Base-by-base conservation (phyloP, 2,888 invertebrate species). In the Oligia strigilis region DNA sequence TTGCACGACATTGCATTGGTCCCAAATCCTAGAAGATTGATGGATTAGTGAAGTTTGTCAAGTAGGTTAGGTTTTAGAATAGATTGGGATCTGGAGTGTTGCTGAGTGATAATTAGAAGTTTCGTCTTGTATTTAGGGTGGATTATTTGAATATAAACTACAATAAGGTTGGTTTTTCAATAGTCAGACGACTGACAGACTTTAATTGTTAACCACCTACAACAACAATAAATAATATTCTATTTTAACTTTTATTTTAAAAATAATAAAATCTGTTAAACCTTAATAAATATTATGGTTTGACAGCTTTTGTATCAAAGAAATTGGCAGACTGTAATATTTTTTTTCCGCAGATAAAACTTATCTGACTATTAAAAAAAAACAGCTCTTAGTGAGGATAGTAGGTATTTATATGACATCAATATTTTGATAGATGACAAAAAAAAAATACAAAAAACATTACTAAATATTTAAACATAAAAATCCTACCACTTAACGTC, bases 1-100 rank as follows among this genome's bases (percentile, higher is more conserved):
- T 94, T 98, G 98, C 82, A 98, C 98, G 90, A 98, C 98, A 93
- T 98, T 98, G 94, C 98, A 98, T 94, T 98, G 98, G 95, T 98
- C 98, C 98, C 98, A 98, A 82, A 98, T 98, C 94, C 98, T 98
- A 93, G 75, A 93, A 94, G 69, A 77, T 83, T 78, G 81, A 86
- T 83, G 74, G 74, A 84, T 85, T 88, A 86, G 78, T 84, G 29
- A 77, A 87, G 78, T 86, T 86, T 85, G 82, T 80, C 75, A 80
- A 79, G 76, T 40, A 40, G 40, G 40, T 83, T 58, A 75, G 67
- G 84, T 87, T 80, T 80, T 76, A 74, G 60, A 80, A 83, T 83
- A 74, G 80, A 83, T 79, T 82, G 66, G 65, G 36, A 72, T 83
- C 75, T 79, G 19, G 72, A 74, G 86, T 84, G 83, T 70, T 70